phyloP scores from a whole-genome alignment of 2,113 vertebrate species.

The Chionomys nivalis region DNA sequence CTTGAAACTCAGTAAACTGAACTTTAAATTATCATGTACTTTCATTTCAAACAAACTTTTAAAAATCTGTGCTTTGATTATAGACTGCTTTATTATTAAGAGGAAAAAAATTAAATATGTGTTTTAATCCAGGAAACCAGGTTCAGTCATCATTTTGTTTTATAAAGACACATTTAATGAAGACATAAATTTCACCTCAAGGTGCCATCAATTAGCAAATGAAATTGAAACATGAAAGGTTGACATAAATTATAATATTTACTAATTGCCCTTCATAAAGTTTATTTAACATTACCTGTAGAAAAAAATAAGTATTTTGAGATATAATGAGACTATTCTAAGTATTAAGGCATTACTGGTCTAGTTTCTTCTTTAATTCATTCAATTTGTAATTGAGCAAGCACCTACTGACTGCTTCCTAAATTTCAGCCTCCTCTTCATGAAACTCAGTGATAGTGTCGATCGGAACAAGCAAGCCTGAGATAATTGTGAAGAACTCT shows the following conservation, averaged over 20 bases:
- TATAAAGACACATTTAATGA: not conserved
- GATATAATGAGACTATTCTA: not conserved
- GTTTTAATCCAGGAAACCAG: not conserved
- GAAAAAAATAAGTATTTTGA: not conserved
- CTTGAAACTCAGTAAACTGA: not conserved
- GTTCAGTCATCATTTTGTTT: not conserved
- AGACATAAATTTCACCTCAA: not conserved
- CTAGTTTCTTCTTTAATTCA: not conserved
- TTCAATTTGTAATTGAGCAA: not conserved
- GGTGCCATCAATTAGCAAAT: not conserved
- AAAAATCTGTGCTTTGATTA: not conserved
- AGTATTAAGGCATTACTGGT: not conserved
- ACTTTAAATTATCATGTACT: not conserved
- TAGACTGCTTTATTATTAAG: not conserved
- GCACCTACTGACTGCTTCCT: not conserved
- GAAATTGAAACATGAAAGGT: not conserved
- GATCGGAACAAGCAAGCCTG: not conserved
- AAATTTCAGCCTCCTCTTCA: no score
- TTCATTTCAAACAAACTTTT: not conserved
- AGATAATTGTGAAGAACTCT: not conserved
- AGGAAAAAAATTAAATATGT: not conserved
- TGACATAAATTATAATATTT: not conserved
- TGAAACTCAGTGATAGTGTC: not conserved
- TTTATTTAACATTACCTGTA: not conserved
- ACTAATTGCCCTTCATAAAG: not conserved